phyloP scores from a whole-genome alignment of 2,797 vertebrate species.

The Erethizon dorsatum region DNA sequence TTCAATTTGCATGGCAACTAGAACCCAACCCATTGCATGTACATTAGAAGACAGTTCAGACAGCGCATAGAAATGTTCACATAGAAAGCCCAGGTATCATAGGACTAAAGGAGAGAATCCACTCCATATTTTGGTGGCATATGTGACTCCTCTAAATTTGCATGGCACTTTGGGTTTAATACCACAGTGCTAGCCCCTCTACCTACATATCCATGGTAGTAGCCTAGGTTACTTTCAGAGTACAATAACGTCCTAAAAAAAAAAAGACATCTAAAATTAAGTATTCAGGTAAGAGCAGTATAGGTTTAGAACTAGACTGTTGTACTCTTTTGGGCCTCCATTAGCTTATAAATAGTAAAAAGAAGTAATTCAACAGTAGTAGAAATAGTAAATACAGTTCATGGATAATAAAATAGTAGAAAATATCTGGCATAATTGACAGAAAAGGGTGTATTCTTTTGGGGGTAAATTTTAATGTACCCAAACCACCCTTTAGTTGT shows the following conservation, averaged over 20 bases:
- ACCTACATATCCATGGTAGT: background rate
- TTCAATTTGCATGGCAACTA: slow-evolving; percentile 56
- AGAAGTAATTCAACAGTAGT: background rate
- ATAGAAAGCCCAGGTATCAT: background rate
- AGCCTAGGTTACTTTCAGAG: slow-evolving; percentile 7
- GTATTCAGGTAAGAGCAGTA: background rate
- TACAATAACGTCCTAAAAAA: background rate
- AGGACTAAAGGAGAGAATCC: background rate
- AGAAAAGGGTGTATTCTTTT: slow-evolving; percentile 28
- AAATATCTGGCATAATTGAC: background rate
- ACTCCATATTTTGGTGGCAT: background rate
- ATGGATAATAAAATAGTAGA: slow-evolving; percentile 54
- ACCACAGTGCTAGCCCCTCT: background rate
- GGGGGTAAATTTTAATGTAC: slow-evolving; percentile 13
- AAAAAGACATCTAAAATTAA: background rate
- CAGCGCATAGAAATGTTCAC: background rate
- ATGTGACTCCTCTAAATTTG: background rate
- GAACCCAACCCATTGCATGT: background rate
- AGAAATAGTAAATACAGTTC: slow-evolving; percentile 36
- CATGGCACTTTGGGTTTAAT: background rate
- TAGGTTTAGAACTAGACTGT: slow-evolving; percentile 10
- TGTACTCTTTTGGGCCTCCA: slow-evolving; percentile 5
- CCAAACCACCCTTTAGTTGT: slow-evolving; percentile 13
- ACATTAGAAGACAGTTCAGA: background rate
- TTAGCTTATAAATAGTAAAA: slow-evolving; percentile 42